Percentiles rank a stretch among this genome's conserved stretches.
These are phyloP conservation scores for Cotesia typhae DNA, from an alignment of 1,140 invertebrate species.

Conservation along the genomic window DNA sequence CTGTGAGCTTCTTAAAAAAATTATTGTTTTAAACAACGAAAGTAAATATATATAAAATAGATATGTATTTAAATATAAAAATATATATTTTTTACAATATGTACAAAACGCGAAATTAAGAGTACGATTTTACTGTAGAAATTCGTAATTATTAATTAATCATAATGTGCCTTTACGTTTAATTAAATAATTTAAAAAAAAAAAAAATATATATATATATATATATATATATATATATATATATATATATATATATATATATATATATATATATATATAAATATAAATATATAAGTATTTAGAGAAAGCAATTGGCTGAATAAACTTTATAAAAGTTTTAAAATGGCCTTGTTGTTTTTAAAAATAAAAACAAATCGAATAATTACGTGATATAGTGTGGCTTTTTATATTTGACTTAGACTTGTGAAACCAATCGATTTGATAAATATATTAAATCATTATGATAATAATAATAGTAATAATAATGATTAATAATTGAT, in stretches of 20 bases:
- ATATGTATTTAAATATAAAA: constrained; percentile 2
- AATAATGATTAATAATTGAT: not conserved
- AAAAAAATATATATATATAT: no score
- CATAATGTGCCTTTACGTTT: constrained; percentile 8
- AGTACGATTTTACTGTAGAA: not conserved
- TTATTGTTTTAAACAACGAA: not conserved
- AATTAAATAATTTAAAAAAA: no score
- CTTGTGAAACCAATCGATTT: not conserved
- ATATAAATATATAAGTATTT: no score
- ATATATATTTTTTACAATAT: constrained; percentile 9
- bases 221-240: not conserved
- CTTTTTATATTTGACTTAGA: constrained; percentile 7
- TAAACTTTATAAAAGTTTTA: constrained; percentile 24
- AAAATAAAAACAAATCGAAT: not conserved
- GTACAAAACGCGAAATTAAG: not conserved
- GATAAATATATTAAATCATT: not conserved
- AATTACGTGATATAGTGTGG: no score
- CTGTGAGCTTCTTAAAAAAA: no score
- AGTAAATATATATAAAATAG: not conserved
- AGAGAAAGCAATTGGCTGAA: not conserved
- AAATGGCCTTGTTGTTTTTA: not conserved
- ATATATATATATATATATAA: not conserved
- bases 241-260: no score
- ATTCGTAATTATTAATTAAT: constrained; percentile 9
- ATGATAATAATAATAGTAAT: no score